These are phyloP conservation scores for Styela clava DNA, from an alignment of 23 tunicate genomes.

Conservation along the genomic window DNA sequence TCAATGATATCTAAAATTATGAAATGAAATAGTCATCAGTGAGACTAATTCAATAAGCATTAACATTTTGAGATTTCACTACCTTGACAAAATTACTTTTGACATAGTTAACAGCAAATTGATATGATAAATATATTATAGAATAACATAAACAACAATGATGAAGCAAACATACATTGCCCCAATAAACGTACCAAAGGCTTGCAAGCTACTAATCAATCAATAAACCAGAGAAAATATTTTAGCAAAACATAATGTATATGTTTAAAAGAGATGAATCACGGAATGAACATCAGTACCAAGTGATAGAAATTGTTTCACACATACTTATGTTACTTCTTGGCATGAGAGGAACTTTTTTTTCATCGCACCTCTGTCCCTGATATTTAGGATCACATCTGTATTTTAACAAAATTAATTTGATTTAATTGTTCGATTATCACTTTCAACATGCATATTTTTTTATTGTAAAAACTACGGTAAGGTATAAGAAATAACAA, in stretches of 20 bases:
- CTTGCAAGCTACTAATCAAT: not conserved
- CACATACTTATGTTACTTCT: slow-evolving; percentile 5
- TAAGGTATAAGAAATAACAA: too few relatives aligned
- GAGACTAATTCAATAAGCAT: too few relatives aligned
- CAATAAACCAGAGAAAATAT: too few relatives aligned
- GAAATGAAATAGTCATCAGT: too few relatives aligned
- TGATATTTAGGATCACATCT: not conserved
- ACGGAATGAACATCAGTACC: not conserved
- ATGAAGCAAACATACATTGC: not conserved
- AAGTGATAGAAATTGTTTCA: not conserved
- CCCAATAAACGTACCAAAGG: not conserved
- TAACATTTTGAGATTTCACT: too few relatives aligned
- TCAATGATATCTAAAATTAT: slow-evolving; percentile 21
- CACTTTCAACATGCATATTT: not conserved
- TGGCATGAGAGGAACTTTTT: not conserved
- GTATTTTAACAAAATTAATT: slow-evolving; percentile 14
- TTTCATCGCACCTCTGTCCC: slow-evolving; percentile 4
- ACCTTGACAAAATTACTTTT: too few relatives aligned
- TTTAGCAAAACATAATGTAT: too few relatives aligned
- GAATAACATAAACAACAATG: too few relatives aligned
- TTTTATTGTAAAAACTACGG: too few relatives aligned
- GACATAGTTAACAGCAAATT: too few relatives aligned
- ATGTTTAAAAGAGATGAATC: not conserved
- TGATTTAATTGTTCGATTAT: not conserved
- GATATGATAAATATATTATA: too few relatives aligned